Percentiles rank a stretch among this genome's conserved stretches.
Conservation (phyloP, 2,797 vertebrate genomes). For the Salmo trutta region DNA sequence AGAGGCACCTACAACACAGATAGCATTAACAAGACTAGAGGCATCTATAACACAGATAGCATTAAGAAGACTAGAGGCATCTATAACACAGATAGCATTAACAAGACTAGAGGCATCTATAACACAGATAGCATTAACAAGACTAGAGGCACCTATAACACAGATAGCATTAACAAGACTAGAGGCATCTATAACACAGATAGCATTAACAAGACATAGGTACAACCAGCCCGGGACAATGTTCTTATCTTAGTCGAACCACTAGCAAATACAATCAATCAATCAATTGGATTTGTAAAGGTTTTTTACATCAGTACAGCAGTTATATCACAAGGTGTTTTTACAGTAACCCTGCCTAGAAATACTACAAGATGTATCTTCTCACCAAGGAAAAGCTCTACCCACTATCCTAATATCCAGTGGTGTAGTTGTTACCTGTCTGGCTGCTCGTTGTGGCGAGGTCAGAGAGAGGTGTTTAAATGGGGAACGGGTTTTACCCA, state of each 20-base stretch:
- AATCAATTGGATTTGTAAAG: not conserved
- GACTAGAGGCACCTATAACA: no score
- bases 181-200: not conserved
- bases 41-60: no score
- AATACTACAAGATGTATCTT: not conserved
- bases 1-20: no score
- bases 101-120: no score
- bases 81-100: no score
- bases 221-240: not conserved
- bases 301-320: no score
- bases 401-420: not conserved
- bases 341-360: no score
- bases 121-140: no score
- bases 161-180: not conserved
- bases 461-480: slow-evolving; percentile 49
- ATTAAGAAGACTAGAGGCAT: no score
- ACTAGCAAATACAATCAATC: not conserved
- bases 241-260: not conserved
- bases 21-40: no score
- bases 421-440: slow-evolving; percentile 31
- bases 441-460: slow-evolving; percentile 12
- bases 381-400: not conserved
- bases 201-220: not conserved
- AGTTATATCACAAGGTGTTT: no score
- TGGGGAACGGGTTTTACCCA: slow-evolving; percentile 50